Percentiles rank a stretch among this genome's conserved stretches.
Evolutionary conservation across 2,113 vertebrate species (phyloP).

Genomic region (Leucopsar rothschildi): DNA sequence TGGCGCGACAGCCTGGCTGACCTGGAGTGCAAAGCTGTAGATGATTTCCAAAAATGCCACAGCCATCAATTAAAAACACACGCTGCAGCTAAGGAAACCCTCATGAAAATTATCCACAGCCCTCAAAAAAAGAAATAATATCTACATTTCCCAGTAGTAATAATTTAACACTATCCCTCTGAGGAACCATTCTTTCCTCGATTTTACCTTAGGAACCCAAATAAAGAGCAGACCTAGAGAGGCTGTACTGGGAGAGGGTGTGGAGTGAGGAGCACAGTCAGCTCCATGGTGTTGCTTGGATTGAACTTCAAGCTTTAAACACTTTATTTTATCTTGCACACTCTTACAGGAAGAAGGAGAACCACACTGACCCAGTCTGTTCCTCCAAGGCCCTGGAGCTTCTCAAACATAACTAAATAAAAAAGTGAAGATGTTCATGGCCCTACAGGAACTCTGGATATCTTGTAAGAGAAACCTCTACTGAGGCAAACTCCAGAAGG

Average conservation of each 20-base stretch:
- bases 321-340: background rate
- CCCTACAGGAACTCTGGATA: background rate
- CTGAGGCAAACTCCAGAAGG: background rate
- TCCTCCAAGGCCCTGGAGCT: background rate
- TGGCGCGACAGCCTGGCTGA: rapidly evolving
- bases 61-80: background rate
- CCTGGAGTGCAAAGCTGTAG: background rate
- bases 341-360: background rate
- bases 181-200: background rate
- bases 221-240: background rate
- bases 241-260: background rate
- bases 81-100: background rate
- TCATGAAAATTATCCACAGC: background rate
- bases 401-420: background rate
- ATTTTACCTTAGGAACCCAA: background rate
- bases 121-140: background rate
- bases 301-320: background rate
- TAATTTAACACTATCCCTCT: background rate
- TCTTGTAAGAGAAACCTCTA: background rate
- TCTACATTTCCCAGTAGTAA: background rate
- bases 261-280: background rate
- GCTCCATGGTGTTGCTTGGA: background rate
- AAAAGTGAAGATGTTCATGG: background rate
- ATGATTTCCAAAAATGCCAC: background rate
- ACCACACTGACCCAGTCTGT: background rate